Evolutionary conservation across 2,888 invertebrate genomes (phyloP), one percentile per base, ranked within the genome.

Genomic region (Elysia crispata): DNA sequence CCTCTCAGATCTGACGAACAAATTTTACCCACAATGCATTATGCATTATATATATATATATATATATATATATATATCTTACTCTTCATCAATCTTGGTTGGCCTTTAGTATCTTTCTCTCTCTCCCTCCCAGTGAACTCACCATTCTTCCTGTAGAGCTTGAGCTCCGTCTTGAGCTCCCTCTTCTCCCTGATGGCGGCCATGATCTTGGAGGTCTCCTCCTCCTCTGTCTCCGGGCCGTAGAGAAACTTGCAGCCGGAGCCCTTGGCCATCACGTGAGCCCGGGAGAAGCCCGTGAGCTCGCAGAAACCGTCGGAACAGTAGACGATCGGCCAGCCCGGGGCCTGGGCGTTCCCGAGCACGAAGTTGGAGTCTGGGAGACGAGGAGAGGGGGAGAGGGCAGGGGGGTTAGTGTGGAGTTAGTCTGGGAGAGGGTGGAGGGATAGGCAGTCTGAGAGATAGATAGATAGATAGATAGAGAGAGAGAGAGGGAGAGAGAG

Each of bases 291-390:
- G 92, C 99, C 99, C 92, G 98, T 98, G 94, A 99, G 97, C 94
- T 98, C 98, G 94, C 98, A 98, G 95, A 99, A 99, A 86, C 98
- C 97, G 93, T 99, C 99, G 95, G 98, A 99, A 95, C 99, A 99
- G 94, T 99, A 99, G 90, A 99, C 99, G 93, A 99, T 99, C 86
- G 99, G 99, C 93, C 97, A 99, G 94, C 99, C 99, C 91, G 86
- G 82, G 92, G 99, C 99, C 95, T 99, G 98, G 93, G 99, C 99
- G 94, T 99, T 99, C 89, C 99, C 99, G 94, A 99, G 94, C 92
- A 99, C 95, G 94, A 99, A 99, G 93, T 98, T 98, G 95, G 98
- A 98, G 70, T 89, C 88, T 88, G 80, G 1, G 54, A 33, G 41
- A 41, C 11, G 20, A 33, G 15, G 33, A 33, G 33, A 18, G 15